These are phyloP conservation scores for Antheraea yamamai DNA, from an alignment of 2,888 invertebrate genomes.

Conservation along the genomic window DNA sequence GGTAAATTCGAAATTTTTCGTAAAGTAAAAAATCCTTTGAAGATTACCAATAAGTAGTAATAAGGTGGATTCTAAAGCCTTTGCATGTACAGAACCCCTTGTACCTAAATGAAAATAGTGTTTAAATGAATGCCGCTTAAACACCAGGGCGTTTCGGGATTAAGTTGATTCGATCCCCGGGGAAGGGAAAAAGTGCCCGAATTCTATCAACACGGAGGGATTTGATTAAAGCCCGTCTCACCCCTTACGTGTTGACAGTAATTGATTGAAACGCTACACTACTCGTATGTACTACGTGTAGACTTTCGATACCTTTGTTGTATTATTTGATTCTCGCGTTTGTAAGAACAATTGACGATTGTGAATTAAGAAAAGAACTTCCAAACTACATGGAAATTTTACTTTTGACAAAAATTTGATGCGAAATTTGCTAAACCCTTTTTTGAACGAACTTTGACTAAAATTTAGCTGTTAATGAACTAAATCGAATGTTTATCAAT, in stretches of 20 bases:
- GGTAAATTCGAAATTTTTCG: not conserved
- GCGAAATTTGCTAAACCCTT: too few species aligned
- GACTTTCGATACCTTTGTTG: not conserved
- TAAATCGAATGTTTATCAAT: not conserved
- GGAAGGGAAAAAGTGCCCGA: conserved; percentile 69
- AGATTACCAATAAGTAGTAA: not conserved
- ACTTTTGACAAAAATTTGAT: too few species aligned
- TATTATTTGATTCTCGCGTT: not conserved
- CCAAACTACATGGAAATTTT: too few species aligned
- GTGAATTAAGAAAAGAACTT: not conserved
- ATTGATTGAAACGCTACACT: conserved; percentile 67
- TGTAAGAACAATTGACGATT: not conserved
- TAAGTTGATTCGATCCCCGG: conserved; percentile 58
- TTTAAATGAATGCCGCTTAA: conserved; percentile 73
- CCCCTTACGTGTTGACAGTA: conserved; percentile 77
- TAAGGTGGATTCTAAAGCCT: not conserved
- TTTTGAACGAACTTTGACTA: not conserved
- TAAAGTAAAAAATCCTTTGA: not conserved
- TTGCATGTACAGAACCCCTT: not conserved
- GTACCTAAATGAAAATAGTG: conserved; percentile 58
- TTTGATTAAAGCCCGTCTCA: conserved; percentile 74
- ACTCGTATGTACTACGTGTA: not conserved
- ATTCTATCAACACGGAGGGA: conserved; percentile 70
- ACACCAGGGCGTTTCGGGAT: conserved; percentile 73
- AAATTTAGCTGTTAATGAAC: not conserved